Conservation (phyloP, 2,113 vertebrate genomes). For the Sturnus vulgaris region DNA sequence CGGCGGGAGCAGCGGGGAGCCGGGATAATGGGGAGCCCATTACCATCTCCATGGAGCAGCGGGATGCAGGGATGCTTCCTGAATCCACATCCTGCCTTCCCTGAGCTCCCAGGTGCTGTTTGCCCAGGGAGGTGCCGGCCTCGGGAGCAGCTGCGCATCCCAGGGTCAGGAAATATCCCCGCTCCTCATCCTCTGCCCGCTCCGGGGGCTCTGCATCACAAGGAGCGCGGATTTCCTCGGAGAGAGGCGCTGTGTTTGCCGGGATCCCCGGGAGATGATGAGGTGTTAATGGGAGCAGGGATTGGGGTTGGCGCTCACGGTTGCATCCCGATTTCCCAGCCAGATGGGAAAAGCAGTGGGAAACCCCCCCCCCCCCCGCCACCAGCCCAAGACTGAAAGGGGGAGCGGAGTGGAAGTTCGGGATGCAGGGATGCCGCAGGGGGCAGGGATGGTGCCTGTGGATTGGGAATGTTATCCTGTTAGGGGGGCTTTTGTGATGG, state of each 20-base stretch:
- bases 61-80: slow-evolving; percentile 69
- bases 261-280: slow-evolving; percentile 85
- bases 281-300: slow-evolving; percentile 85
- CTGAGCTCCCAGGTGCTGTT: slow-evolving; percentile 86
- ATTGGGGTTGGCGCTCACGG: slow-evolving; percentile 34
- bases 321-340: not conserved
- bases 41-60: slow-evolving; percentile 53
- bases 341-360: not conserved
- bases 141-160: slow-evolving; percentile 33
- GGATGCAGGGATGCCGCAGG: not conserved
- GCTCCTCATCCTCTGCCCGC: slow-evolving; percentile 35
- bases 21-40: not conserved
- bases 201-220: slow-evolving; percentile 82
- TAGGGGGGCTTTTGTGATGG: slow-evolving; percentile 17
- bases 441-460: not conserved
- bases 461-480: not conserved
- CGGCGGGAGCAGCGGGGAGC: not conserved
- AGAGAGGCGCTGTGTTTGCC: slow-evolving; percentile 83
- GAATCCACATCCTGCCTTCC: slow-evolving; percentile 83
- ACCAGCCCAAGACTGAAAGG: not conserved
- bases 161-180: slow-evolving; percentile 78
- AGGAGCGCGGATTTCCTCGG: slow-evolving; percentile 79
- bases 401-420: not conserved
- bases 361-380: not conserved
- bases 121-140: slow-evolving; percentile 86